These are phyloP conservation scores for Lampropteryx suffumata DNA, from an alignment of 2,888 invertebrate species.

Conservation along the genomic window DNA sequence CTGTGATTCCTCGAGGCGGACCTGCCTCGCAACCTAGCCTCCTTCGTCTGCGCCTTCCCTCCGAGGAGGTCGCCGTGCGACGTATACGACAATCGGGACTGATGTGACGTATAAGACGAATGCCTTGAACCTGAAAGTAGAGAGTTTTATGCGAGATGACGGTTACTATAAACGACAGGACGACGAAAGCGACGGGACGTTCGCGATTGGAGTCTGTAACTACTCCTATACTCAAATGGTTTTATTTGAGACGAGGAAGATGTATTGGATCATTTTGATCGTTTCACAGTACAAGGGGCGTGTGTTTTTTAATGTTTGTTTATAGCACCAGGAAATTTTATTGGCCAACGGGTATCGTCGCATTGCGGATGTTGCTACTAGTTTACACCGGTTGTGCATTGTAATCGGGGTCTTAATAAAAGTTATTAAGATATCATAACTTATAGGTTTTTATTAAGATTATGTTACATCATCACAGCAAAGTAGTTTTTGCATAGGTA, in stretches of 20 bases:
- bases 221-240: no score
- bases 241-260: no score
- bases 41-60: slow-evolving; percentile 90
- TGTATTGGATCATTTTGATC: no score
- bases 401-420: slow-evolving; percentile 1
- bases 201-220: no score
- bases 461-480: slow-evolving; percentile 8
- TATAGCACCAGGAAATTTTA: not conserved
- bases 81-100: slow-evolving; percentile 95
- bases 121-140: slow-evolving; percentile 88
- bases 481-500: not conserved
- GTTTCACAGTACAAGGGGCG: no score
- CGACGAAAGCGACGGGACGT: no score
- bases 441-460: not conserved
- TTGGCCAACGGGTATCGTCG: not conserved
- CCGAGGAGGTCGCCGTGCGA: slow-evolving; percentile 96
- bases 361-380: slow-evolving; percentile 8
- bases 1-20: slow-evolving; percentile 88
- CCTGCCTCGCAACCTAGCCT: slow-evolving; percentile 90
- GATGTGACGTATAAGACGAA: slow-evolving; percentile 97
- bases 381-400: not conserved
- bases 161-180: no score
- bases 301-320: no score
- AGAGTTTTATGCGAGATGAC: not conserved
- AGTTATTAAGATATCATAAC: no score